Conservation (phyloP, 2,888 invertebrate genomes). For the Chloromyia formosa region DNA sequence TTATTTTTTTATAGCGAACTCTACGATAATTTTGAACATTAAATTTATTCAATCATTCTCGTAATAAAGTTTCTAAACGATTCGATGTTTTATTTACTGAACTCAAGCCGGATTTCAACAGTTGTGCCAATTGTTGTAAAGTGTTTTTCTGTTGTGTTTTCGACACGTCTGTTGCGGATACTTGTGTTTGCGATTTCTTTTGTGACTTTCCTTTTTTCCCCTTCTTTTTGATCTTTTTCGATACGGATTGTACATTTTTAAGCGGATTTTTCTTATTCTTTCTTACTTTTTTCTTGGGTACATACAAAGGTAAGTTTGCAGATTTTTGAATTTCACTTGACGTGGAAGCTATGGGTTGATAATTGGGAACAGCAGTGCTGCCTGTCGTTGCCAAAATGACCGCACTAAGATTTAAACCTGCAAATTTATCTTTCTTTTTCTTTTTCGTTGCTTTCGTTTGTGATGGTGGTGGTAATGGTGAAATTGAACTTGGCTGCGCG, state of each 20-base stretch:
- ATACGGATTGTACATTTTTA: constrained; percentile 15
- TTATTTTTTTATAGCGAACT: constrained; percentile 5
- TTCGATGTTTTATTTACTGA: constrained; percentile 24
- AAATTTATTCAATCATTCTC: constrained; percentile 39
- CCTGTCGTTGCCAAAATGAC: constrained; percentile 1
- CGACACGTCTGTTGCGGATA: constrained; percentile 26
- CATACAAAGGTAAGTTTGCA: background rate
- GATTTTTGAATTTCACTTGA: background rate
- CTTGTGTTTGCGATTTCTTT: constrained; percentile 1
- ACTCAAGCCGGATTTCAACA: constrained; percentile 37
- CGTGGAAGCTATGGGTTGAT: background rate
- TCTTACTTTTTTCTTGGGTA: constrained; percentile 7
- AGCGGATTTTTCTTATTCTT: constrained; percentile 1
- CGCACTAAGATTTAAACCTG: constrained; percentile 34
- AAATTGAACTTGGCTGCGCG: background rate
- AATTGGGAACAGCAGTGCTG: background rate
- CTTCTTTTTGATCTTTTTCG: constrained; percentile 17
- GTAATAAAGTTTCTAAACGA: constrained; percentile 49
- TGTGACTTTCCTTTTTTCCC: no score
- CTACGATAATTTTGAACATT: background rate
- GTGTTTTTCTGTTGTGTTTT: constrained; percentile 48
- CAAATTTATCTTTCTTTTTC: constrained; percentile 55
- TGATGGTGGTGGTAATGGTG: constrained; percentile 3
- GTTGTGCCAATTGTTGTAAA: constrained; percentile 44
- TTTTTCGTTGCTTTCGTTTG: constrained; percentile 53